A percentile compares a stretch with the other conserved stretches of the same genome.
These are phyloP conservation scores for Nasonia vitripennis DNA, from an alignment of 1,140 invertebrate species.

Conservation along the genomic window DNA sequence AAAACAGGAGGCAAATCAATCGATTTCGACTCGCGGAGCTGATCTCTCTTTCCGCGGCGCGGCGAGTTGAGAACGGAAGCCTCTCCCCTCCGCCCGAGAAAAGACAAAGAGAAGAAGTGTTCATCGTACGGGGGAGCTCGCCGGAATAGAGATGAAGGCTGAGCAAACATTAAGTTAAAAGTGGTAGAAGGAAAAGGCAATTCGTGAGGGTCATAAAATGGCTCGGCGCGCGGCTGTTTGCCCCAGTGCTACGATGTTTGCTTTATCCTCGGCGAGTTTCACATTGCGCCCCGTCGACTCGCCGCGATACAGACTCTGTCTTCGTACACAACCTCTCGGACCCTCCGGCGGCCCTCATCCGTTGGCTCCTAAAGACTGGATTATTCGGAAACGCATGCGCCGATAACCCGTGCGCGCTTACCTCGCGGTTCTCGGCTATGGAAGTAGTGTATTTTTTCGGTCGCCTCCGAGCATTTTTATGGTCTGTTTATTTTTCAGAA, in stretches of 20 bases:
- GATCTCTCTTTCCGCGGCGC: neutral
- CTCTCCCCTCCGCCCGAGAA: neutral
- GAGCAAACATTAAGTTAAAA: conserved; percentile 52
- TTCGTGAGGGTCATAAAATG: conserved; percentile 57
- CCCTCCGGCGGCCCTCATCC: neutral
- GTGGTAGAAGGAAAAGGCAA: conserved; percentile 46
- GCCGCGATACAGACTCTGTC: conserved; percentile 17
- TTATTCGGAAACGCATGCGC: conserved; percentile 10
- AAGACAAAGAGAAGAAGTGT: neutral
- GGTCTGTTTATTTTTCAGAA: neutral
- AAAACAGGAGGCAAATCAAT: conserved; percentile 44
- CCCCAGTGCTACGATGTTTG: conserved; percentile 49
- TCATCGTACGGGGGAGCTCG: neutral
- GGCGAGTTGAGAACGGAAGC: neutral
- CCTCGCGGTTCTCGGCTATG: conserved; percentile 4
- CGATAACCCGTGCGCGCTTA: neutral
- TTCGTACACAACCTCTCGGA: neutral
- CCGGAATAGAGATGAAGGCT: conserved; percentile 44
- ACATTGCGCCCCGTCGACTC: conserved; percentile 26
- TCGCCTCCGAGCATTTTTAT: conserved; percentile 30
- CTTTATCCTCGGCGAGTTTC: conserved; percentile 53
- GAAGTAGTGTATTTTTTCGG: neutral
- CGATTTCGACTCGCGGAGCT: neutral
- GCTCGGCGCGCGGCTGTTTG: conserved; percentile 42
- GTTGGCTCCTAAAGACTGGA: conserved; percentile 17